phyloP scores from a whole-genome alignment of 2,113 vertebrate species.

The Eubucco bourcierii region DNA sequence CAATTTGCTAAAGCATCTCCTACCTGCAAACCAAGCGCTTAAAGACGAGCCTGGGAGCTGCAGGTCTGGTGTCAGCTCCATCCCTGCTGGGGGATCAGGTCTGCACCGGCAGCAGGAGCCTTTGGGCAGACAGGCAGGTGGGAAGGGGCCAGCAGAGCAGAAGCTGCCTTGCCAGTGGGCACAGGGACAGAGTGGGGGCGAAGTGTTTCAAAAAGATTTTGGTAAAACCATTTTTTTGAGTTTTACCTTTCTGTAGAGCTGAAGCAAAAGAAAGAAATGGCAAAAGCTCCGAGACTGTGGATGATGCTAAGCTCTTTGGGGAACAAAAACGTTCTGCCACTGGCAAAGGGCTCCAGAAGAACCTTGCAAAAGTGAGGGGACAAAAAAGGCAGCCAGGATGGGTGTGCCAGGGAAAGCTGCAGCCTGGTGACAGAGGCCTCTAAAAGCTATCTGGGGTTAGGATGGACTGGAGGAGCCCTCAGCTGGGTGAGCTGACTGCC shows the following conservation, averaged over 20 bases:
- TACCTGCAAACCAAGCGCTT: neutral
- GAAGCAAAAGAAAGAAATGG: neutral
- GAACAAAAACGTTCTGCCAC: neutral
- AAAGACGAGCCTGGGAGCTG: neutral
- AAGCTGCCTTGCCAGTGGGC: neutral
- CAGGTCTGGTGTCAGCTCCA: neutral
- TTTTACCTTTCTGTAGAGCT: neutral
- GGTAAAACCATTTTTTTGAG: neutral
- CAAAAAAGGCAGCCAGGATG: neutral
- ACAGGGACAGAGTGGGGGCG: neutral
- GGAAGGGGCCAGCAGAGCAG: neutral
- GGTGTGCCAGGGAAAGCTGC: neutral
- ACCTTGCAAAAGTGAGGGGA: neutral
- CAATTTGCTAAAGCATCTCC: neutral
- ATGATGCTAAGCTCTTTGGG: neutral
- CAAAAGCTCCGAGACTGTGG: neutral
- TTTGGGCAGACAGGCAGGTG: neutral
- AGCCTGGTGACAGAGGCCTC: neutral
- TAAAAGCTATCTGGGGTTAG: neutral
- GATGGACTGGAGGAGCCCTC: neutral
- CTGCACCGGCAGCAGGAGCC: neutral
- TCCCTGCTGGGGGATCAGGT: neutral
- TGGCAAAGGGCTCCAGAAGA: neutral
- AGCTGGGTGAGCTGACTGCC: neutral
- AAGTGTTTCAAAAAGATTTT: neutral